Base-by-base conservation (phyloP, 2,888 invertebrate genomes). In the Drosophila acutilabella region DNA sequence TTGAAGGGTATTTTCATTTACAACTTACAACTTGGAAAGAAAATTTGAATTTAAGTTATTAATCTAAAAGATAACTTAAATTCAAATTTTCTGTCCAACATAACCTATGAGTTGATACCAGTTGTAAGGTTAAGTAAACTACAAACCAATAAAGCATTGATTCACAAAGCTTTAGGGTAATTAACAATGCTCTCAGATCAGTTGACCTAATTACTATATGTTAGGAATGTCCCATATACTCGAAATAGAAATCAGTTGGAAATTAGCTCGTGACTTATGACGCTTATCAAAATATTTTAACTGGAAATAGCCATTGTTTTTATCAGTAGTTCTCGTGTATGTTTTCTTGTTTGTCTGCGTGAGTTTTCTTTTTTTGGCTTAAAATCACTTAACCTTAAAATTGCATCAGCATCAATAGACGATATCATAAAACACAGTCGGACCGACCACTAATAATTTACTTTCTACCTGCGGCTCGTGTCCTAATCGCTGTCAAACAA, bases 401-500 rank as follows among this genome's bases (percentile, higher is more conserved):
- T 66, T 61, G 74, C 75, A 76, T 68, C 65, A 54, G 23, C 69
- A 62, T 59, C 64, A 65, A 36, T 36, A 36, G 68, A 40, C 42
- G 64, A 53, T 23, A 47, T 52, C 45, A 18, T 13, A 16, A 41
- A 42, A 45, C 11, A 30, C 53, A 33, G 30, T 23, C 56, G 44
- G 62, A 69, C 61, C 14, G 66, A 69, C 61, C 14, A 14, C 8
- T 45, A 54, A 48, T 33, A 42, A 48, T 38, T 36, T 41, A 16
- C 11, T n/a, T 23, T 40, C 62, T 73, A 73, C 73, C 73, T 73
- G 26, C 51, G 75, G 50, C 59, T 44, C 62, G 40, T 48, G 52
- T 57, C 64, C 73, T 75, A 75, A 75, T 77, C 73, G 67, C 48
- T 36, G 11, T 3, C 52, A 58, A 33, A 76, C 67, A 82, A 81